A percentile compares a stretch with the other conserved stretches of the same genome.
Conservation (phyloP, 2,888 invertebrate species). For the Melolontha melolontha region DNA sequence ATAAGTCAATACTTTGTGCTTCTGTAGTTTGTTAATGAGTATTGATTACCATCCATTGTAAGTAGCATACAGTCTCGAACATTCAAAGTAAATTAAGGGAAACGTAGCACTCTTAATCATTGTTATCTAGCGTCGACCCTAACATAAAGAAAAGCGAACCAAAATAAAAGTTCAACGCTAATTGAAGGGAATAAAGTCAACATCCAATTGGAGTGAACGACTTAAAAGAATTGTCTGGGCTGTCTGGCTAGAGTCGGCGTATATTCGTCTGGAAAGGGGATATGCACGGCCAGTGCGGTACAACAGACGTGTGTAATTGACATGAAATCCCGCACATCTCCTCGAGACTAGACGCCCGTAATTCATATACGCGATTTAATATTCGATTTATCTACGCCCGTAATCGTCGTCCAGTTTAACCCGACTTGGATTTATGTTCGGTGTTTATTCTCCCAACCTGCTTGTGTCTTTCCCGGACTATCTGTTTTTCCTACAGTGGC, state of each 20-base stretch:
- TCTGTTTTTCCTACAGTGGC: no score
- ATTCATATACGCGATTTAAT: constrained; percentile 35
- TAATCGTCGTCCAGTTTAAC: constrained; percentile 30
- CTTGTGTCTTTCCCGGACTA: no score
- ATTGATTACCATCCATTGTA: no score
- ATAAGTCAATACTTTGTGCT: no score
- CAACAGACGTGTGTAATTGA: constrained; percentile 18
- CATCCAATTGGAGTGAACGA: constrained; percentile 7
- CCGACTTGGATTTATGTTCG: constrained; percentile 31
- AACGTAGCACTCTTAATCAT: no score
- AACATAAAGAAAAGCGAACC: no score
- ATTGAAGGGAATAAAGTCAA: constrained; percentile 1
- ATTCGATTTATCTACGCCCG: constrained; percentile 32
- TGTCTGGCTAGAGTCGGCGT: neutral
- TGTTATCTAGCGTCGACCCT: no score
- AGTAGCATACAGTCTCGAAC: no score
- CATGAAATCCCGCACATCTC: constrained; percentile 6
- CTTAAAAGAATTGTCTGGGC: constrained; percentile 7
- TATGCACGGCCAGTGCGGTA: neutral
- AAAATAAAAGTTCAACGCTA: constrained; percentile 8
- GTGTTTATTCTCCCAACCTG: neutral
- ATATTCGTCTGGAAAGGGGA: neutral
- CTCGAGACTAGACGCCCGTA: constrained; percentile 13
- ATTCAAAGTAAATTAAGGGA: no score
- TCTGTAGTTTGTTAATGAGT: no score